Evolutionary conservation across 2,797 vertebrate species (phyloP).

Genomic region (Epinephelus coioides): DNA sequence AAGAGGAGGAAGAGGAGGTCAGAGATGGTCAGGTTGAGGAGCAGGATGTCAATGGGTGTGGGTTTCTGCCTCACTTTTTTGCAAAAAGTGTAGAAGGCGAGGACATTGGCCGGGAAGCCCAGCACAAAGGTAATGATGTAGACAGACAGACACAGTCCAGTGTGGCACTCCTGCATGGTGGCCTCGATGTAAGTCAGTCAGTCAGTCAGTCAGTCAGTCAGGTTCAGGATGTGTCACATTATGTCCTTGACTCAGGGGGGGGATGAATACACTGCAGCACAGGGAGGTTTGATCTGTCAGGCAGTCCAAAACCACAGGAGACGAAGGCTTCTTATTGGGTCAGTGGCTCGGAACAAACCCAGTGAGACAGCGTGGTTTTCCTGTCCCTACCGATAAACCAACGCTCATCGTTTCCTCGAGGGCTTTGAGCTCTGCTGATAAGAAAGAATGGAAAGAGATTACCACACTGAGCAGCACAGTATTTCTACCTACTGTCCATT

Average conservation of each 20-base stretch:
- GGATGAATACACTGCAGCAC: constrained; percentile 28
- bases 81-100: constrained; percentile 85
- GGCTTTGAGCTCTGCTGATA: constrained; percentile 75
- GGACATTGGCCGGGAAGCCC: constrained; percentile 79
- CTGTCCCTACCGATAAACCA: constrained; percentile 70
- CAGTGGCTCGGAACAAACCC: constrained; percentile 72
- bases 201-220: constrained; percentile 22
- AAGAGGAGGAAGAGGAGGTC: constrained; percentile 90
- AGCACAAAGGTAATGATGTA: constrained; percentile 86
- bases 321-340: constrained; percentile 63
- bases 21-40: constrained; percentile 89
- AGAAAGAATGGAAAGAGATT: constrained; percentile 73
- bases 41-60: constrained; percentile 87
- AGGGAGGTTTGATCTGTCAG: constrained; percentile 54
- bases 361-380: constrained; percentile 59
- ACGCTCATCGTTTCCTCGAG: constrained; percentile 68
- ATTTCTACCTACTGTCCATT: constrained; percentile 42
- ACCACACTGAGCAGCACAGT: constrained; percentile 47
- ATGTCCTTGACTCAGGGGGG: constrained; percentile 31
- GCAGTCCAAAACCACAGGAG: constrained; percentile 34
- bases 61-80: constrained; percentile 85
- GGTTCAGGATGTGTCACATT: constrained; percentile 59
- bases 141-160: constrained; percentile 80
- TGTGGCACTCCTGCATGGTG: constrained; percentile 79
- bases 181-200: constrained; percentile 17